Evolutionary conservation across 2,113 vertebrate genomes (phyloP).

Genomic region (Piprites chloris): DNA sequence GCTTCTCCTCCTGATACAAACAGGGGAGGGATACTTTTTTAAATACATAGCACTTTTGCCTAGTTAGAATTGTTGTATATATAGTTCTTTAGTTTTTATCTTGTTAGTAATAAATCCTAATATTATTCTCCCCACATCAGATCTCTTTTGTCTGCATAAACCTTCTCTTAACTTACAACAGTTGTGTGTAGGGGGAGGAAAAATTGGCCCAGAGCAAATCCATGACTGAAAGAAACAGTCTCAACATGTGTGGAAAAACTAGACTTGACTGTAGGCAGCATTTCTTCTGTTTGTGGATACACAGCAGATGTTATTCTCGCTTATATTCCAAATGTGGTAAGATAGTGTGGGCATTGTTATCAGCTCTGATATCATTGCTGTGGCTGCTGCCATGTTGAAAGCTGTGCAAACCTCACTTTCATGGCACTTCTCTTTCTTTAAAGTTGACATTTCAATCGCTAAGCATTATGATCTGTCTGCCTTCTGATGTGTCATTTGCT

Average conservation of each 20-base stretch:
- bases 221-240: background rate
- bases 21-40: too few species aligned
- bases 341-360: background rate
- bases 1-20: too few species aligned
- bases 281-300: background rate
- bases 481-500: background rate
- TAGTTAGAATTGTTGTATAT: too few species aligned
- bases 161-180: too few species aligned
- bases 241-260: background rate
- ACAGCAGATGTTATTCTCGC: background rate
- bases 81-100: too few species aligned
- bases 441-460: background rate
- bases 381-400: background rate
- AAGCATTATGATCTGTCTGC: background rate
- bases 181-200: too few species aligned
- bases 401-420: background rate
- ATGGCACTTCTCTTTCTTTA: background rate
- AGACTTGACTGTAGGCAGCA: fast-evolving
- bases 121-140: too few species aligned
- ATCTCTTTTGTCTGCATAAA: too few species aligned
- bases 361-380: background rate
- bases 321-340: background rate
- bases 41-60: too few species aligned
- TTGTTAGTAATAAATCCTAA: too few species aligned
- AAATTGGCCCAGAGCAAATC: too few species aligned